These are phyloP conservation scores for Mus spicilegus DNA, from an alignment of 2,113 vertebrate species.

Conservation along the genomic window DNA sequence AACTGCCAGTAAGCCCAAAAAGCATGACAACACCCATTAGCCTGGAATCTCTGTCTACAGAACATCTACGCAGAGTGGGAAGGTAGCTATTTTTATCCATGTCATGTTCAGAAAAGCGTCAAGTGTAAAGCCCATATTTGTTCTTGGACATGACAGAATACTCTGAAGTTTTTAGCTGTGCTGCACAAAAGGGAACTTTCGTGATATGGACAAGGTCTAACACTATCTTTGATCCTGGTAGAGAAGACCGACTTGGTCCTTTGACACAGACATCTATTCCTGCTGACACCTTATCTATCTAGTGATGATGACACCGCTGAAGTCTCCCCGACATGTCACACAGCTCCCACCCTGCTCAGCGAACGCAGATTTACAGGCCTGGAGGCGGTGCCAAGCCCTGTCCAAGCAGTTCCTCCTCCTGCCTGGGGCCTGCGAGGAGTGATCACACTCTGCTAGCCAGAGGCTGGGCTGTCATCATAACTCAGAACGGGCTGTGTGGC, in stretches of 20 bases:
- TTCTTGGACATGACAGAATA: background rate
- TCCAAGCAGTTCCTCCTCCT: background rate
- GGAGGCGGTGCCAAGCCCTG: background rate
- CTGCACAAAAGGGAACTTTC: background rate
- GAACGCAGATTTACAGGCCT: background rate
- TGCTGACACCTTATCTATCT: background rate
- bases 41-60: background rate
- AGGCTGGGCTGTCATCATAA: background rate
- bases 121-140: background rate
- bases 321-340: background rate
- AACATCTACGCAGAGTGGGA: background rate
- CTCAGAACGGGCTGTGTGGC: background rate
- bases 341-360: background rate
- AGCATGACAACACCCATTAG: background rate
- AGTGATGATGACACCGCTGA: background rate
- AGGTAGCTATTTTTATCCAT: background rate
- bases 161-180: background rate
- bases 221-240: background rate
- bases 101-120: conserved; percentile 37
- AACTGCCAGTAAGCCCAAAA: background rate
- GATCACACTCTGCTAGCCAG: background rate
- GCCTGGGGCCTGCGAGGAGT: background rate
- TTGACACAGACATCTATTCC: background rate
- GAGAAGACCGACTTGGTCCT: background rate
- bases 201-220: background rate